Base-by-base conservation (phyloP, 2,888 invertebrate genomes). In the Gymnocheta viridis region DNA sequence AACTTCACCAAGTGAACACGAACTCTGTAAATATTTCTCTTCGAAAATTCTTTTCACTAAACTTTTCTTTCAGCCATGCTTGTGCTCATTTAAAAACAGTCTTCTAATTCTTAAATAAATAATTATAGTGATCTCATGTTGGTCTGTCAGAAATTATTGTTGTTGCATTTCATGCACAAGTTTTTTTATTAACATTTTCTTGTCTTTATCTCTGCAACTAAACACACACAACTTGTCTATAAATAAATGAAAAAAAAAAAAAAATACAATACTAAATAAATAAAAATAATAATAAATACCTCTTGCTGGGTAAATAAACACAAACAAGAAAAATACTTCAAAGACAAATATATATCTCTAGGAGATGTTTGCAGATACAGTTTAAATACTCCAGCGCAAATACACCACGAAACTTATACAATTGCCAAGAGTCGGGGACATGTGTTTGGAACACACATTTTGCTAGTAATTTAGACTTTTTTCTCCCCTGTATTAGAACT, bases 241-340 rank as follows among this genome's bases (percentile, higher is more conserved):
- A 79, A 83, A 82, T 82, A 79, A 83, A 66, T n/a, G 44, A 70
- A 44, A 38, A 24, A 35, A 44, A 38, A 54, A 47, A 27, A 41
- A 5, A 32, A n/a, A 3, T 19, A 54, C 3, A 54, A 54, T 27
- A 27, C 17, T 58, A 32, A 44, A 62, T 12, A 17, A 47, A 24
- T 12, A 24, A 14, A 38, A 7, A 58, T 9, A 6, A 54, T 4
- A 51, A 35, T 64, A 76, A 58, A 27, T 67, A 14, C 64, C 80
- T 67, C 83, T 70, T 80, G 76, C 83, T 80, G 80, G 58, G 79
- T 51, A 83, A 79, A 74, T 82, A 79, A 49, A 83, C 22, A 83
- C 64, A n/a, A 58, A 44, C 17, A 70, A 51, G 44, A 51, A 29
- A n/a, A 67, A 67, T 29, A 56, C 44, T 44, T 80, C 44, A 29